A percentile compares a stretch with the other conserved stretches of the same genome.
Conservation (phyloP, 2,888 invertebrate species). For the Calliphora vomitoria region DNA sequence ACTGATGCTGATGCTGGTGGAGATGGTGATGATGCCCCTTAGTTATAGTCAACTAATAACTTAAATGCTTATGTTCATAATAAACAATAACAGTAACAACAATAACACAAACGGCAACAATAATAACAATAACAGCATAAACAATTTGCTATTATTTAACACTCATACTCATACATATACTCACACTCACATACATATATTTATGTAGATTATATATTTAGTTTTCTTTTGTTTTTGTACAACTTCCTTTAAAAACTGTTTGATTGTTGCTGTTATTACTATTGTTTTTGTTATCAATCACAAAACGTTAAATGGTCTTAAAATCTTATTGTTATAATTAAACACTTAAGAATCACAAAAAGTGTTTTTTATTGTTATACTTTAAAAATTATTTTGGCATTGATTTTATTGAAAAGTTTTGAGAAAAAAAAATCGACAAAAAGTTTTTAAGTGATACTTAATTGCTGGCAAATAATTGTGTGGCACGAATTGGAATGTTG, state of each 20-base stretch:
- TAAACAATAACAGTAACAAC: slow-evolving; percentile 62
- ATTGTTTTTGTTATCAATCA: slow-evolving; percentile 38
- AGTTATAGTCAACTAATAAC: slow-evolving; percentile 61
- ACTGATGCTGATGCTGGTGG: slow-evolving; percentile 21
- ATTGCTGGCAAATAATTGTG: not conserved
- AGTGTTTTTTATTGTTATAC: not conserved
- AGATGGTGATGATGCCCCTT: slow-evolving; percentile 57
- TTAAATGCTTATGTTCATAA: slow-evolving; percentile 61
- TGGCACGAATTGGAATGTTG: not conserved
- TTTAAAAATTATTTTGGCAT: not conserved
- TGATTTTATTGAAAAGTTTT: not conserved
- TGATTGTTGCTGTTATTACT: slow-evolving; percentile 40
- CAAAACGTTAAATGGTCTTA: slow-evolving; percentile 27
- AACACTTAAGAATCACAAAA: slow-evolving; percentile 21
- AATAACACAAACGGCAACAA: slow-evolving; percentile 44
- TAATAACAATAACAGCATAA: slow-evolving; percentile 59
- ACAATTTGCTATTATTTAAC: slow-evolving; percentile 67
- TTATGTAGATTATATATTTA: not conserved
- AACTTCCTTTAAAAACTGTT: slow-evolving; percentile 39
- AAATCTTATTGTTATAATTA: slow-evolving; percentile 20
- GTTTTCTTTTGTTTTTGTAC: slow-evolving; percentile 3
- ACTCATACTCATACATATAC: slow-evolving; percentile 20
- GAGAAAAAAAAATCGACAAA: not conserved
- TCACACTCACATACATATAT: not conserved
- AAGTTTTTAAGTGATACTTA: slow-evolving; percentile 13